These are phyloP conservation scores for Aromia moschata DNA, from an alignment of 2,888 invertebrate species.

Conservation along the genomic window DNA sequence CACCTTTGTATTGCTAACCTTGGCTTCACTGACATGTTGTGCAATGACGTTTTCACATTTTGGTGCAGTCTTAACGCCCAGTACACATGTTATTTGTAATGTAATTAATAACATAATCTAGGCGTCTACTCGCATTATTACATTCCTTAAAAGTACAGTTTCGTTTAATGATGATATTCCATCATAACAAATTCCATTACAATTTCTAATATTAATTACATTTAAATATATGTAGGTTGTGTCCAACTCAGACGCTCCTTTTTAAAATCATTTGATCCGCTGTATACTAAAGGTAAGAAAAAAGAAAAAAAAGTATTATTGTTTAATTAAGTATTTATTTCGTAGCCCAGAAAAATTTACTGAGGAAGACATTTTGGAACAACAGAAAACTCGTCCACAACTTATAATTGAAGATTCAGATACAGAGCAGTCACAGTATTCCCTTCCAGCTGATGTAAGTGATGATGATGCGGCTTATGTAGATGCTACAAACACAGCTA, in stretches of 20 bases:
- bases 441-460: conserved; percentile 10
- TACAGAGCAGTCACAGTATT: neutral
- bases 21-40: conserved; percentile 20
- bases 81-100: conserved; percentile 43
- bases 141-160: conserved; percentile 22
- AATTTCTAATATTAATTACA: conserved; percentile 17
- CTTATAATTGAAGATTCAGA: conserved; percentile 5
- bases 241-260: conserved; percentile 4
- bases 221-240: conserved; percentile 4
- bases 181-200: conserved; percentile 7
- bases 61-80: conserved; percentile 25
- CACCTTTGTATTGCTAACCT: conserved; percentile 16
- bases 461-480: conserved; percentile 11
- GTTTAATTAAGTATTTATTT: no score
- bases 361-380: neutral
- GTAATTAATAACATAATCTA: conserved; percentile 35
- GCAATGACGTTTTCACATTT: conserved; percentile 27
- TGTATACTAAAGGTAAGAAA: neutral
- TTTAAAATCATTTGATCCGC: conserved; percentile 16
- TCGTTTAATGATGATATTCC: conserved; percentile 11
- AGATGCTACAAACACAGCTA: conserved; percentile 11
- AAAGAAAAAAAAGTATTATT: no score
- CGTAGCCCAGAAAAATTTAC: neutral
- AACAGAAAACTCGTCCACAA: neutral
- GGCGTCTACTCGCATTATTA: conserved; percentile 1